These are phyloP conservation scores for Ondatra zibethicus DNA, from an alignment of 2,113 vertebrate species.

Conservation along the genomic window DNA sequence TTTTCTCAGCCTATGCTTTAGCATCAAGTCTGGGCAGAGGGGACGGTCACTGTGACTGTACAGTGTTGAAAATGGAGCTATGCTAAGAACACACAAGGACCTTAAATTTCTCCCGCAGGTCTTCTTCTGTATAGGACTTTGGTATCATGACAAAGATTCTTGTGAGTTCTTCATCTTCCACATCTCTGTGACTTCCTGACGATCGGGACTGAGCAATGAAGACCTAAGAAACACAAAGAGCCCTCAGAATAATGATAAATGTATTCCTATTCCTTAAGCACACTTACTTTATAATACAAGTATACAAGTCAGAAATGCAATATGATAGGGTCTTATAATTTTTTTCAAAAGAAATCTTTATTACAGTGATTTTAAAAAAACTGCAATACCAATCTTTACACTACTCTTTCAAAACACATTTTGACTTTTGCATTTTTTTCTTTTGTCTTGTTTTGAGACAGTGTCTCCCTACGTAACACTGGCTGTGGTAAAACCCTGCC, in stretches of 20 bases:
- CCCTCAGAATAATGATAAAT: background rate
- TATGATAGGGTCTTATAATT: background rate
- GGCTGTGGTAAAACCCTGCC: background rate
- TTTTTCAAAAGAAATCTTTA: conserved; percentile 6
- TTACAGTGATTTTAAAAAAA: background rate
- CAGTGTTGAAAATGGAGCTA: background rate
- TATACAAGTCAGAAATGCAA: background rate
- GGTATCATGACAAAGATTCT: conserved; percentile 98
- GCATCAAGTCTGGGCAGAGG: background rate
- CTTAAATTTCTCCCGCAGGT: conserved; percentile 95
- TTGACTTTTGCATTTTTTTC: background rate
- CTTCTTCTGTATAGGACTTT: conserved; percentile 95
- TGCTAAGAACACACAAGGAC: conserved; percentile 77
- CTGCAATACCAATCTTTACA: background rate
- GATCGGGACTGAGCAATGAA: conserved; percentile 97
- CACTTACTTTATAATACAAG: background rate
- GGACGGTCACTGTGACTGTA: background rate
- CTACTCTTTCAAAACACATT: background rate
- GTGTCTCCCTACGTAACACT: background rate
- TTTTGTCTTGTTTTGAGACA: background rate
- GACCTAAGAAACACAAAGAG: conserved; percentile 79
- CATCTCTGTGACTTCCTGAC: conserved; percentile 93
- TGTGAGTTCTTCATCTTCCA: conserved; percentile 97
- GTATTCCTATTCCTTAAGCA: background rate
- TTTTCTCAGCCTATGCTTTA: conserved; percentile 5